These are phyloP conservation scores for Spodoptera littoralis DNA, from an alignment of 2,888 invertebrate genomes.

Conservation along the genomic window DNA sequence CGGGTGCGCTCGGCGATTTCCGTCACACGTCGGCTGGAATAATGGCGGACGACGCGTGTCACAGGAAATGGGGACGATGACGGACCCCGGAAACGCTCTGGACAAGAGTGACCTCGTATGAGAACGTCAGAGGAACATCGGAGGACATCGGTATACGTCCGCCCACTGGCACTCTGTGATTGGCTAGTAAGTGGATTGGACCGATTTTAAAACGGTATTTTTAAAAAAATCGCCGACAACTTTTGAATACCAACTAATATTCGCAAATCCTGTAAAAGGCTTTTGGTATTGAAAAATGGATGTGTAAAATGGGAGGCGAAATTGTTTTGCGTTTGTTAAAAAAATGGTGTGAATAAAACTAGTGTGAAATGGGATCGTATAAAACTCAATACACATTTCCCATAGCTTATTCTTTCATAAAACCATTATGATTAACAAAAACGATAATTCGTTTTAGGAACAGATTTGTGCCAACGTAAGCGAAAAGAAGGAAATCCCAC, in stretches of 20 bases:
- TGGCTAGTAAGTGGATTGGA: constrained; percentile 39
- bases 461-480: too few relatives aligned
- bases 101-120: constrained; percentile 59
- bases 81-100: constrained; percentile 73
- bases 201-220: constrained; percentile 20
- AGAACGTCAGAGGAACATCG: constrained; percentile 36
- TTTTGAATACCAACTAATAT: constrained; percentile 30
- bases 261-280: constrained; percentile 23
- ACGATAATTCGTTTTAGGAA: too few relatives aligned
- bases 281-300: constrained; percentile 25
- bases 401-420: neutral
- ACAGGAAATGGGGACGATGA: constrained; percentile 78
- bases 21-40: constrained; percentile 71
- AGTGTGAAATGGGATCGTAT: neutral
- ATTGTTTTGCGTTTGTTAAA: constrained; percentile 22
- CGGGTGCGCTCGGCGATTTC: constrained; percentile 74
- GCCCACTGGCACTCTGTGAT: constrained; percentile 19
- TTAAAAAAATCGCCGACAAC: constrained; percentile 1
- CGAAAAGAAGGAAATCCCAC: neutral
- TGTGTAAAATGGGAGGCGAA: constrained; percentile 14
- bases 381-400: neutral
- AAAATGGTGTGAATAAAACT: constrained; percentile 18
- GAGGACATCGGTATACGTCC: constrained; percentile 35
- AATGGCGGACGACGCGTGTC: constrained; percentile 71
- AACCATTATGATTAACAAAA: neutral